phyloP scores from a whole-genome alignment of 1,140 invertebrate species.

The Polypedilum pembai region DNA sequence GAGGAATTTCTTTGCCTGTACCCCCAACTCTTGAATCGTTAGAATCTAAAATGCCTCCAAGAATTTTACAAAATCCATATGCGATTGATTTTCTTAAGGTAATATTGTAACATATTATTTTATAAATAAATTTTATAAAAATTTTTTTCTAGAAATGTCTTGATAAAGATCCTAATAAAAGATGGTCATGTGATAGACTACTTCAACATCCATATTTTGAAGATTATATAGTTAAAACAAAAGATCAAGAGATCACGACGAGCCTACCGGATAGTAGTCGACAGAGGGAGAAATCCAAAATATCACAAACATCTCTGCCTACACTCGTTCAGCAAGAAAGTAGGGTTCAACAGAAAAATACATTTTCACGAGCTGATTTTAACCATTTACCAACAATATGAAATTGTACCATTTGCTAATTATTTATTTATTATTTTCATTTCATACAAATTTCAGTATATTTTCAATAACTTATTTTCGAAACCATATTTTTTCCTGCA shows the following conservation, averaged over 20 bases:
- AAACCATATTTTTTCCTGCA: too few relatives aligned
- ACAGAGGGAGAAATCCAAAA: constrained; percentile 11
- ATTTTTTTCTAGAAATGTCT: constrained; percentile 70
- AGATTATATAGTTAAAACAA: constrained; percentile 42
- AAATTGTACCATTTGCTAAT: constrained; percentile 1
- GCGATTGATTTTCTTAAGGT: constrained; percentile 82
- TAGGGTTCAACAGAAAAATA: neutral
- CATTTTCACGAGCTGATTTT: neutral
- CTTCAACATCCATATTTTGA: constrained; percentile 62
- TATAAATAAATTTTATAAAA: too few relatives aligned
- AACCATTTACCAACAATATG: constrained; percentile 23
- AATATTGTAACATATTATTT: too few relatives aligned
- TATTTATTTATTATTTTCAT: neutral
- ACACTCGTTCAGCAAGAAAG: neutral
- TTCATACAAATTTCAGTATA: too few relatives aligned
- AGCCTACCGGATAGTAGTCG: constrained; percentile 13
- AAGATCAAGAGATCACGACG: constrained; percentile 36
- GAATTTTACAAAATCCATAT: constrained; percentile 53
- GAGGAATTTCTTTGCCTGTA: constrained; percentile 82
- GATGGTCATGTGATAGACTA: constrained; percentile 87
- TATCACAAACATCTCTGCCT: constrained; percentile 4
- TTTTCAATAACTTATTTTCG: too few relatives aligned
- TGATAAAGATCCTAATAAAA: constrained; percentile 84
- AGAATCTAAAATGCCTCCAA: constrained; percentile 71
- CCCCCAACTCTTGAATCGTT: constrained; percentile 79